Base-by-base conservation (phyloP, 2,888 invertebrate genomes). In the Cantharis nigra region DNA sequence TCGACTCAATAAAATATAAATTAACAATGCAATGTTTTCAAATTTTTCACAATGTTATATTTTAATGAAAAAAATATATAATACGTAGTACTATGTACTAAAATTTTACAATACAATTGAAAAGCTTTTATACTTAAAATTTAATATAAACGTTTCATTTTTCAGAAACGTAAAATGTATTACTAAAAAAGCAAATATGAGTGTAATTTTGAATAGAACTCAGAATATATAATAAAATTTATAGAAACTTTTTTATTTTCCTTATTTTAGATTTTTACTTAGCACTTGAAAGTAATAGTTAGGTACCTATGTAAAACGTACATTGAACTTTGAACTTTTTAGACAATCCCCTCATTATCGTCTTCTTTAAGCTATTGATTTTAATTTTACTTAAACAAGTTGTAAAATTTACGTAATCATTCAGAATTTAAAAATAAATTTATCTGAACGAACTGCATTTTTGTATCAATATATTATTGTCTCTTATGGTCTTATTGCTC, bases 401-500 rank as follows among this genome's bases (percentile, higher is more conserved):
- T 23, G 7, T 26, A 26, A 0, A 26, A 49, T 49, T 49, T 49
- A n/a, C 49, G n/a, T 49, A n/a, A n/a, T 49, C 5, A n/a, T n/a
- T 49, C n/a, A 2, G 49, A 49, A 49, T n/a, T 49, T 2, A 49
- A 9, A 49, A 49, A 4, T 49, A 49, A n/a, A 49, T n/a, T 49
- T n/a, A n/a, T 33, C 13, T n/a, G n/a, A 33, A 33, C n/a, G 7
- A 49, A 49, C n/a, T 49, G n/a, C n/a, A 9, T n/a, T 49, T 7
- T 49, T 7, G 49, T 7, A 49, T 49, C 81, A 78, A 79, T 76
- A 78, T 70, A 75, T 75, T 75, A 77, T 78, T 74, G 75, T 73
- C 77, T 77, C 79, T 79, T 79, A 76, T 80, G 76, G 78, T 82
- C 82, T 83, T 83, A 83, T 83, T 80, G 81, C 77, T 77, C 80